Conservation (phyloP, 2,113 vertebrate genomes). For the Cinclus mexicanus region DNA sequence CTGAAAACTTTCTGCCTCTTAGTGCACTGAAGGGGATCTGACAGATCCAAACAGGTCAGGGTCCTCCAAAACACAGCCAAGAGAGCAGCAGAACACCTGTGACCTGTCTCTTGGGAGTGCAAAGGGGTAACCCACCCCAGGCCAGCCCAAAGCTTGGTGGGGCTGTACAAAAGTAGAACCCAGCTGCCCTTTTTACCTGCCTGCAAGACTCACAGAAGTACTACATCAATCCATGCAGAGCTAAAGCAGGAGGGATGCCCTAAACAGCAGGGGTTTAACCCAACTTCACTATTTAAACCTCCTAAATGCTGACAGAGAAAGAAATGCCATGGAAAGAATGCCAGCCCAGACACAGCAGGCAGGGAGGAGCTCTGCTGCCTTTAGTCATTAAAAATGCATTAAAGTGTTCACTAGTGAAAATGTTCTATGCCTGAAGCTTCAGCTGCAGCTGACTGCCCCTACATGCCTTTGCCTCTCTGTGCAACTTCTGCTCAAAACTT, state of each 20-base stretch:
- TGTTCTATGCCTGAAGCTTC: neutral
- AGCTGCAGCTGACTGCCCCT: neutral
- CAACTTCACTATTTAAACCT: neutral
- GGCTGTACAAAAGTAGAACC: neutral
- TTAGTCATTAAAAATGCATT: neutral
- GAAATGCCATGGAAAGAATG: neutral
- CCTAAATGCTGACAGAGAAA: neutral
- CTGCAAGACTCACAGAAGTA: neutral
- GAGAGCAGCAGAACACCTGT: neutral
- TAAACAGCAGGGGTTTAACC: neutral
- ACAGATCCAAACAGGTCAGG: neutral
- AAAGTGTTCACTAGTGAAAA: neutral
- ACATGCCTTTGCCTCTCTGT: neutral
- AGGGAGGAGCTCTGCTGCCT: neutral
- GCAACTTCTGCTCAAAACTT: neutral
- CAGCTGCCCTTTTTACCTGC: neutral
- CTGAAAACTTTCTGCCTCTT: neutral
- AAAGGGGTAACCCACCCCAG: neutral
- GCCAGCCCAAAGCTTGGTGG: neutral
- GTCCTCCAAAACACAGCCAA: neutral
- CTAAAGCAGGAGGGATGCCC: neutral
- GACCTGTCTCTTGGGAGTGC: neutral
- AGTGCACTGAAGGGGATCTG: neutral
- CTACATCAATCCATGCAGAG: neutral
- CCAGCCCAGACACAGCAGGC: neutral